phyloP scores from a whole-genome alignment of 2,113 vertebrate genomes.

The Odocoileus virginianus region DNA sequence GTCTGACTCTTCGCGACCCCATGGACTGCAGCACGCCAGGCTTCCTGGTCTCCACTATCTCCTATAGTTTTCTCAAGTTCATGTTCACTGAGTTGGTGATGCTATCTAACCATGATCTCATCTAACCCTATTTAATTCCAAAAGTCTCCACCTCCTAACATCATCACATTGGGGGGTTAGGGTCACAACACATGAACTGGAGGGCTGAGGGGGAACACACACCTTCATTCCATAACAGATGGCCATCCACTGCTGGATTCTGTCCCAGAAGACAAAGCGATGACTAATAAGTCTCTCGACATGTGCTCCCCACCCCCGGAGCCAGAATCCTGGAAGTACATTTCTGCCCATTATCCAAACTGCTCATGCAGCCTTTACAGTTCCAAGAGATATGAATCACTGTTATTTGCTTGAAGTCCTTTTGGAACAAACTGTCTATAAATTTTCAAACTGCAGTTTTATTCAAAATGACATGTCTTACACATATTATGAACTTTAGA shows the following conservation, averaged over 20 bases:
- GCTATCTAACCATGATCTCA: not conserved
- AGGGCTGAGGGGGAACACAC: rapidly evolving
- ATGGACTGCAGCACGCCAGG: not conserved
- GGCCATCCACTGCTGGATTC: not conserved
- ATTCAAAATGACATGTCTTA: conserved; percentile 49
- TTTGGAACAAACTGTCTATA: conserved; percentile 66
- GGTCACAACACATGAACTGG: not conserved
- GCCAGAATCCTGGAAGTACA: not conserved
- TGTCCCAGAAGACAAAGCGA: not conserved
- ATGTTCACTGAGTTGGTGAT: not conserved
- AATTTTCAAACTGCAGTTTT: conserved; percentile 56
- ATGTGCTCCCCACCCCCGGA: not conserved
- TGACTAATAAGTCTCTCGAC: not conserved
- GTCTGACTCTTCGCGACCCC: not conserved
- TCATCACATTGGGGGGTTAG: not conserved
- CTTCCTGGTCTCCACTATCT: not conserved
- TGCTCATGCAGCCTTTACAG: conserved; percentile 28
- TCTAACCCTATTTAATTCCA: not conserved
- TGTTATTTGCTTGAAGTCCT: conserved; percentile 48
- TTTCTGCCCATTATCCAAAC: conserved; percentile 52
- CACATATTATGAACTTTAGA: conserved; percentile 52
- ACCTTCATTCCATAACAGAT: not conserved
- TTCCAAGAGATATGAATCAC: conserved; percentile 65
- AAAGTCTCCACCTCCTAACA: not conserved
- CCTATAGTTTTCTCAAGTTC: not conserved